Conservation (phyloP, 2,113 vertebrate species). For the Parus major region DNA sequence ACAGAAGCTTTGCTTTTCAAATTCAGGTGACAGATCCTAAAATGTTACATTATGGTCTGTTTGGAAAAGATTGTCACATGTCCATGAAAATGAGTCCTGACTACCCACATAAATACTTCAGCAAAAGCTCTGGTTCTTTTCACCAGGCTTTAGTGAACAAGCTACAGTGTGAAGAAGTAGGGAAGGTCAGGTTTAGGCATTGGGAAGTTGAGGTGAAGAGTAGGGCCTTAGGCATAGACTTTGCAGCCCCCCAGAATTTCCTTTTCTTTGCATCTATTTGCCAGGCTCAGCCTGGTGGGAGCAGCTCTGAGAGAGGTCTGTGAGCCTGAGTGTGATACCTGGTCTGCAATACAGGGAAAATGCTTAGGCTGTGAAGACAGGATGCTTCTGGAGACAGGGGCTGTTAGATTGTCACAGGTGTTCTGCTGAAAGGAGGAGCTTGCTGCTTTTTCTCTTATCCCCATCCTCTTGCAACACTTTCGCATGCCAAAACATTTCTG, state of each 20-base stretch:
- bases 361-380: background rate
- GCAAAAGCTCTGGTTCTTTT: background rate
- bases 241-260: background rate
- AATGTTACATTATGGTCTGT: background rate
- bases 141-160: background rate
- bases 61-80: background rate
- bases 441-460: background rate
- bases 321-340: background rate
- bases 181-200: background rate
- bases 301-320: background rate
- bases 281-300: background rate
- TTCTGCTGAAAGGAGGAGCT: background rate
- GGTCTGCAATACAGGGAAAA: background rate
- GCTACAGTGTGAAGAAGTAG: background rate
- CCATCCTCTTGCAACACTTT: background rate
- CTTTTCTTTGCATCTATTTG: background rate
- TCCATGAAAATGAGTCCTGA: background rate
- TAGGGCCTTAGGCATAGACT: background rate
- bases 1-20: background rate
- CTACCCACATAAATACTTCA: background rate
- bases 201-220: background rate
- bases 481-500: background rate
- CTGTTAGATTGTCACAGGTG: background rate
- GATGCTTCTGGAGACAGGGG: background rate
- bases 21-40: background rate